A percentile compares a stretch with the other conserved stretches of the same genome.
Evolutionary conservation across 2,888 invertebrate species (phyloP).

Genomic region (Micoletzkya japonica): DNA sequence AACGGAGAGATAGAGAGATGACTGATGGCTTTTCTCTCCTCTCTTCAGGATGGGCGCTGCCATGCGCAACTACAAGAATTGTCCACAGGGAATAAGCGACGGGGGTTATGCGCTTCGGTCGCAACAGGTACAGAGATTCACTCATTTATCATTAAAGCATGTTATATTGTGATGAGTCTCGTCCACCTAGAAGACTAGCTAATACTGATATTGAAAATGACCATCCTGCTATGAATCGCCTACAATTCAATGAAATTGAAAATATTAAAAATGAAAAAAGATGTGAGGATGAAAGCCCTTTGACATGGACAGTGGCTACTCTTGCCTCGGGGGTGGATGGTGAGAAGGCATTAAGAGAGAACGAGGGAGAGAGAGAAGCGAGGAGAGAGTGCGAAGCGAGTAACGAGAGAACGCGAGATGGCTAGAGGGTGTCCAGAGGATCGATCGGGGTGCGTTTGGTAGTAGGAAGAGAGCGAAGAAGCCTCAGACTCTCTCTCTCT

Average conservation of each 20-base stretch:
- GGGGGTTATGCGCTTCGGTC: too few relatives aligned
- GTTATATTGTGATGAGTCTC: too few relatives aligned
- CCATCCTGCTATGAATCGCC: background rate
- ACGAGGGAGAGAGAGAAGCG: conserved; percentile 22
- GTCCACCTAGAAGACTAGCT: background rate
- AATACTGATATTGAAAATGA: background rate
- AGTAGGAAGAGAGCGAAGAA: background rate
- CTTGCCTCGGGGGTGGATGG: conserved; percentile 1
- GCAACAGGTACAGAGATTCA: too few relatives aligned
- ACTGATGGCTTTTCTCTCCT: background rate
- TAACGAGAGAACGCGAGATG: background rate
- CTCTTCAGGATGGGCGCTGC: too few relatives aligned
- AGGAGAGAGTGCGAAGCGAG: conserved; percentile 27
- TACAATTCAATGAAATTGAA: background rate
- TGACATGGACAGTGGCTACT: background rate
- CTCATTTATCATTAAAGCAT: too few relatives aligned
- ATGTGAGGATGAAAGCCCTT: background rate
- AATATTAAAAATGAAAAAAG: background rate
- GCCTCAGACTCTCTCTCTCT: conserved; percentile 4
- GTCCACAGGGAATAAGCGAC: too few relatives aligned
- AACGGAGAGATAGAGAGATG: background rate
- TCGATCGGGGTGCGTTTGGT: too few relatives aligned
- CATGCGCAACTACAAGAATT: too few relatives aligned
- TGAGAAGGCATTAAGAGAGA: background rate
- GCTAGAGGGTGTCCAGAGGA: background rate